Evolutionary conservation across 2,113 vertebrate species (phyloP), one percentile per base, ranked within the genome.

Genomic region (Ctenodactylus gundi): DNA sequence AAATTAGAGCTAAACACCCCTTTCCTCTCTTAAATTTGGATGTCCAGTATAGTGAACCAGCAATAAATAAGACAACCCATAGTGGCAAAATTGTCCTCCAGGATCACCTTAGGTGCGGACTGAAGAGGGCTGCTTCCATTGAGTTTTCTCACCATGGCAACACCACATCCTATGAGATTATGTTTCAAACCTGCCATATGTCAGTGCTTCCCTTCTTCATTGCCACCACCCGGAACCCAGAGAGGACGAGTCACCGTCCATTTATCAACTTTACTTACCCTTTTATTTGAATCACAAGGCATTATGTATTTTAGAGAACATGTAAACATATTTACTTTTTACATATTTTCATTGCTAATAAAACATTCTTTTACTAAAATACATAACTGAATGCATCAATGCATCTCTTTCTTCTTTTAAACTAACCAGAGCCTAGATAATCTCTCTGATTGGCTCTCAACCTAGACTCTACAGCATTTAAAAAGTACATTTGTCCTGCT

Each of bases 281-380:
- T 92, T 60, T 10, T 8, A 46, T 76, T 62, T 64, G 7, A 75
- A 41, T 88, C 53, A 44, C 23, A 20, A 23, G 58, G 29, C 39
- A 51, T 46, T 85, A 21, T 68, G 7, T 86, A 3, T 73, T 68
- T 20, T 36, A 82, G 27, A 58, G 6, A 73, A 65, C 44, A 86
- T 62, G 27, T 31, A 68, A 85, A 85, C 7, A 12, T 21, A 12
- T 49, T 80, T 87, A 39, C n/a, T 68, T 93, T 58, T 67, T 53
- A 80, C 84, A 58, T 90, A 21, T 78, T 92, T 85, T 64, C 9
- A 51, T 4, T 67, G 31, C 49, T 73, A 95, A 92, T 55, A 82
- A 90, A 95, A 84, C 39, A 34, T 17, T 14, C 23, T 65, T 68
- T 93, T 44, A 80, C 18, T 18, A 75, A 89, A 91, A 76, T 49